These are phyloP conservation scores for Anhinga anhinga DNA, from an alignment of 2,113 vertebrate genomes.

Conservation along the genomic window DNA sequence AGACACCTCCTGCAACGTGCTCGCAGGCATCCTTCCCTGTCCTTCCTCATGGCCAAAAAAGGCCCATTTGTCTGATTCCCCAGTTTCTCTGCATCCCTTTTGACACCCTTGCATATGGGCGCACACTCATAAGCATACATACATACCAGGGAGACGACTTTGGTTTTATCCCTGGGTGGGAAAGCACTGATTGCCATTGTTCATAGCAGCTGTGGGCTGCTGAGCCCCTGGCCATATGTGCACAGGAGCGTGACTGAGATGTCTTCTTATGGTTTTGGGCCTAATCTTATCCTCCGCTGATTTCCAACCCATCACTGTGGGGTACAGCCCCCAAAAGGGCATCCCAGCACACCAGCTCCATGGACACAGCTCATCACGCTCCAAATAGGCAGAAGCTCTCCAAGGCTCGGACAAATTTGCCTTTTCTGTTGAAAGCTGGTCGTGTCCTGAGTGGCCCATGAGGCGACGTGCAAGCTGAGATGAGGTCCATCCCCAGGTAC, in stretches of 20 bases:
- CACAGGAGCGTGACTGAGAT: background rate
- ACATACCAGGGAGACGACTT: background rate
- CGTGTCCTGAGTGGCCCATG: background rate
- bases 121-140: fast-evolving
- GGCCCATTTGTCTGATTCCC: background rate
- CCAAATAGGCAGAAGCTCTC: background rate
- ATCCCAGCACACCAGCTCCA: background rate
- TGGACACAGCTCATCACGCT: background rate
- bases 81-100: background rate
- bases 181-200: fast-evolving
- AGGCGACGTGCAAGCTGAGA: background rate
- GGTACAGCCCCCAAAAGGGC: background rate
- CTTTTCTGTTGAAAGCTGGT: background rate
- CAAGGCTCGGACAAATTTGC: background rate
- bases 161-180: background rate
- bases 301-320: background rate
- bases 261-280: fast-evolving
- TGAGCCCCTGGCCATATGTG: background rate
- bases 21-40: background rate
- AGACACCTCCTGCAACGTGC: background rate
- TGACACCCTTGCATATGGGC: no score
- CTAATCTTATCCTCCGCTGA: background rate
- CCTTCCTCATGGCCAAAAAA: background rate
- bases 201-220: background rate
- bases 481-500: background rate